Conservation (phyloP, 2,113 vertebrate genomes). For the Cryptotis parvus region DNA sequence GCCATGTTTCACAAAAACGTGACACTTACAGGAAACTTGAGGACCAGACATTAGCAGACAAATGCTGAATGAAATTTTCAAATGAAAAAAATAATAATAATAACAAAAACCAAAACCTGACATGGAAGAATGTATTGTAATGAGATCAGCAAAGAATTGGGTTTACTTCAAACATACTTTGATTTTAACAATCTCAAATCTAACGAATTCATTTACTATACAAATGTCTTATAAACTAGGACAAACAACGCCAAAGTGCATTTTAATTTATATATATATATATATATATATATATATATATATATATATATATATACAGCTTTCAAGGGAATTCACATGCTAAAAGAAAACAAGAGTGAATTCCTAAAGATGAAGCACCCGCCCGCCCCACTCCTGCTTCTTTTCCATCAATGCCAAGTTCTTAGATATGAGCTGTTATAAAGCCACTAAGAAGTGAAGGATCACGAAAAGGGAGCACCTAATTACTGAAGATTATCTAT, state of each 20-base stretch:
- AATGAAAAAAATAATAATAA: slow-evolving; percentile 49
- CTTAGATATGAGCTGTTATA: neutral
- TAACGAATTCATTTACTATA: slow-evolving; percentile 29
- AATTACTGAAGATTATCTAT: neutral
- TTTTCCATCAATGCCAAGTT: neutral
- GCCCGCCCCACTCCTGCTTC: neutral
- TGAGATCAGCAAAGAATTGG: slow-evolving; percentile 44
- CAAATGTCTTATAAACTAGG: neutral
- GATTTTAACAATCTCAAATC: neutral
- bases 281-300: too few species aligned
- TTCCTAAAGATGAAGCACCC: neutral
- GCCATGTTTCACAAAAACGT: slow-evolving; percentile 67
- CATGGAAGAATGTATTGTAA: neutral
- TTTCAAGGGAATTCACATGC: neutral
- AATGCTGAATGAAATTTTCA: slow-evolving; percentile 68
- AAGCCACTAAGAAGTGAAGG: neutral
- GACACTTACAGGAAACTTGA: slow-evolving; percentile 72
- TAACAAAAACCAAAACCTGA: neutral
- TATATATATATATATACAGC: neutral
- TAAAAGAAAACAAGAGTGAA: neutral
- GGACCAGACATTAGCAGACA: slow-evolving; percentile 79
- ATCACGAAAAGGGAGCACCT: neutral
- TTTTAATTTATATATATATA: neutral
- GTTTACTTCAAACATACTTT: neutral
- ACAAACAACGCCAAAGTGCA: neutral